Base-by-base conservation (phyloP, 2,888 invertebrate species). In the Myopa testacea region DNA sequence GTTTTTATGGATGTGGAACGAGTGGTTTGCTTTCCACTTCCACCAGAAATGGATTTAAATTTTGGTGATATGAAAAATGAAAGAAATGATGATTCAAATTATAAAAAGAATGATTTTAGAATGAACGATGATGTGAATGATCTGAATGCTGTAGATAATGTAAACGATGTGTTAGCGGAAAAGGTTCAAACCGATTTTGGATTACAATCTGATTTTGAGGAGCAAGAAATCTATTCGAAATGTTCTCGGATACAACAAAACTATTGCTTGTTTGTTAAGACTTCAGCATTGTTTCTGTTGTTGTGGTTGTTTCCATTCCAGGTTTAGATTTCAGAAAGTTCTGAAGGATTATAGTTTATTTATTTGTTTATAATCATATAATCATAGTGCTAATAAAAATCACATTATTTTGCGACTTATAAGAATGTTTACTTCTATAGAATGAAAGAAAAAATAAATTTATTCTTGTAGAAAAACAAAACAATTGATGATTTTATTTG, bases 21-120 rank as follows among this genome's bases (percentile, higher is more conserved):
- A 7, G 81, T 86, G 76, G 86, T 85, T 74, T 86, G 87, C 77
- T 86, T 86, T 45, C 86, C 87, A 0, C 80, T 85, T 78, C 87
- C 87, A 12, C 75, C 75, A 16, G 75, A 75, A 45, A 65, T 74
- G 37, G 50, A 70, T 34, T 26, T 70, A 19, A 55, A 70, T 70
- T 70, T 52, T 12, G 10, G 34, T 7, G 14, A 65, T 8, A 45
- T 45, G 45, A 45, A 45, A 45, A 45, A 45, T 10, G 45, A 45
- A 45, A 45, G 45, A 45, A 34, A 34, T 37, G 65, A 37, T 26
- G 26, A 26, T 26, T 26, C 26, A 12, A 55, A 10, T 55, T n/a
- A 16, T 55, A 2, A 4, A 55, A 34, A 14, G 34, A 37, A 65
- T 34, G 16, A 65, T 5, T 14, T 65, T 2, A 10, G 10, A 45